A percentile compares a stretch with the other conserved stretches of the same genome.
These are phyloP conservation scores for Pimpla rufipes DNA, from an alignment of 2,888 invertebrate genomes.

Conservation along the genomic window DNA sequence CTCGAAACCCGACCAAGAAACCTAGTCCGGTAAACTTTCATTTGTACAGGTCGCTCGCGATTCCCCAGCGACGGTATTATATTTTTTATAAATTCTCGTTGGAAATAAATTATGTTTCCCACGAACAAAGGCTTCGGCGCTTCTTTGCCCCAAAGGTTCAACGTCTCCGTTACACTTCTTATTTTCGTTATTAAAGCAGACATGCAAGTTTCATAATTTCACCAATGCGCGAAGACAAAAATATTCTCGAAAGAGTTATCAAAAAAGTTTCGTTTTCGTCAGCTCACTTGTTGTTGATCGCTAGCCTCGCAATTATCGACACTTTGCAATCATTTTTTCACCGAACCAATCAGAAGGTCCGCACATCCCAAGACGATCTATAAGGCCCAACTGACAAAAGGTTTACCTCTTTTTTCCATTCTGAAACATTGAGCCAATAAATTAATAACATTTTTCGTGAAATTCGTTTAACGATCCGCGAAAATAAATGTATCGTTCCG, in stretches of 20 bases:
- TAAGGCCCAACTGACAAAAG: conserved; percentile 88
- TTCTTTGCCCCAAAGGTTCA: neutral
- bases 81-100: conserved; percentile 80
- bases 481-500: neutral
- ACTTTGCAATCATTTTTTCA: neutral
- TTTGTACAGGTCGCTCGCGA: conserved; percentile 76
- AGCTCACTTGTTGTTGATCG: neutral
- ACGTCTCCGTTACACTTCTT: conserved; percentile 29
- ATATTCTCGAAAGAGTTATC: too few species aligned
- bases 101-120: conserved; percentile 74
- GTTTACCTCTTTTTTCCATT: conserved; percentile 88
- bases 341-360: neutral
- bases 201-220: too few species aligned
- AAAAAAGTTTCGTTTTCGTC: neutral
- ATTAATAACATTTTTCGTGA: neutral
- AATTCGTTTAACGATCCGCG: neutral
- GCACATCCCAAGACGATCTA: conserved; percentile 82
- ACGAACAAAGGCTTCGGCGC: conserved; percentile 14
- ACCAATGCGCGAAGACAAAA: too few species aligned
- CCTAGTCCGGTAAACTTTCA: conserved; percentile 72
- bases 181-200: too few species aligned
- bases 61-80: conserved; percentile 70
- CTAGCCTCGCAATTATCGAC: conserved; percentile 41
- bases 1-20: conserved; percentile 85
- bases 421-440: conserved; percentile 82